A percentile compares a stretch with the other conserved stretches of the same genome.
Conservation (phyloP, 2,797 vertebrate genomes). For the Argentina silus region DNA sequence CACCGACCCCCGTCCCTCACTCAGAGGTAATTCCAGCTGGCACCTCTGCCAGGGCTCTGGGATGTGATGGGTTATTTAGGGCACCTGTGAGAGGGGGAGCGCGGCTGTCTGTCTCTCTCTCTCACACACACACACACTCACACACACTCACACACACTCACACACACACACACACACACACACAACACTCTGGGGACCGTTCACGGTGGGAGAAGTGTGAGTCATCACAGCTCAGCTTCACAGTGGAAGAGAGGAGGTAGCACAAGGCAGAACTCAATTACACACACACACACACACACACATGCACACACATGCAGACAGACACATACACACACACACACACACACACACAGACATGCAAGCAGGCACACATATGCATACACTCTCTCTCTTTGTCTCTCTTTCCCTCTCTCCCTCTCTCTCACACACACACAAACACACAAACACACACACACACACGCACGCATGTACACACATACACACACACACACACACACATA, state of each 20-base stretch:
- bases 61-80: background rate
- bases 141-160: background rate
- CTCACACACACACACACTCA: background rate
- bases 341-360: background rate
- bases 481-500: background rate
- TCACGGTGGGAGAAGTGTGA: constrained; percentile 32
- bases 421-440: constrained; percentile 3
- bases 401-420: no score
- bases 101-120: background rate
- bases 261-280: constrained; percentile 9
- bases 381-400: background rate
- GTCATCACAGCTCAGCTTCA: constrained; percentile 33
- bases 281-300: constrained; percentile 1
- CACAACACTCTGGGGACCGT: background rate
- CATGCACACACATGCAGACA: background rate
- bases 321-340: constrained; percentile 10
- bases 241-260: background rate
- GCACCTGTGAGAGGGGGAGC: background rate
- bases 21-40: background rate
- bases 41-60: background rate
- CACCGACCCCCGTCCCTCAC: background rate
- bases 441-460: constrained; percentile 6
- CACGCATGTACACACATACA: background rate
- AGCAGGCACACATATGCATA: background rate
- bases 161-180: background rate